Evolutionary conservation across 2,888 invertebrate species (phyloP).

Genomic region (Thecocarcelia acutangulata): DNA sequence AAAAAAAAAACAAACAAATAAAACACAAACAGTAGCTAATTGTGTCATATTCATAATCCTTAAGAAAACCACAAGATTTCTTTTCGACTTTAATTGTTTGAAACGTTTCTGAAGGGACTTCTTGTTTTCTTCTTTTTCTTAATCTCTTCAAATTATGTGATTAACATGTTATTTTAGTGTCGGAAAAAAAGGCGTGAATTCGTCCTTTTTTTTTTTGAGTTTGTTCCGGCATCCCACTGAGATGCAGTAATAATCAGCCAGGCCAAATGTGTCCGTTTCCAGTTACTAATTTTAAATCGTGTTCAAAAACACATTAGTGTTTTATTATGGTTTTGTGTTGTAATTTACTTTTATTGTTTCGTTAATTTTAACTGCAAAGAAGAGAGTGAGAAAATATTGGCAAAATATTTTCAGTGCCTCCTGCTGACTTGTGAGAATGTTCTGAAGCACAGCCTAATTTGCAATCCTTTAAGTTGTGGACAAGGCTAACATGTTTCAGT

Average conservation of each 20-base stretch:
- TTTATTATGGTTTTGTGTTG: background rate
- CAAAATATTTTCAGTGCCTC: slow-evolving; percentile 18
- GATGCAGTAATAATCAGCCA: slow-evolving; percentile 16
- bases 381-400: slow-evolving; percentile 16
- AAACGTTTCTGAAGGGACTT: slow-evolving; percentile 23
- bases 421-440: slow-evolving; percentile 35
- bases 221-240: slow-evolving; percentile 51
- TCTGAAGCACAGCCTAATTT: background rate
- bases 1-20: background rate
- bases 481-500: too few species aligned
- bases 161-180: slow-evolving; percentile 46
- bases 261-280: slow-evolving; percentile 20
- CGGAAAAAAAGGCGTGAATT: slow-evolving; percentile 54
- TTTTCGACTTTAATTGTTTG: slow-evolving; percentile 40
- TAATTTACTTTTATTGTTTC: slow-evolving; percentile 20
- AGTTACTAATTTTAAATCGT: slow-evolving; percentile 29
- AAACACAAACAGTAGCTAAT: slow-evolving; percentile 61
- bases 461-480: too few species aligned
- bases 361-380: background rate
- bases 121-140: background rate
- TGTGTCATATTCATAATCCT: slow-evolving; percentile 23
- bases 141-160: slow-evolving; percentile 50
- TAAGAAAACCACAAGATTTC: slow-evolving; percentile 22
- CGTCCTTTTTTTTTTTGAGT: slow-evolving; percentile 35
- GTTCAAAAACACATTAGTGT: slow-evolving; percentile 14